Evolutionary conservation across 2,888 invertebrate species (phyloP).

Genomic region (Spatulosminthurus flaviceps): DNA sequence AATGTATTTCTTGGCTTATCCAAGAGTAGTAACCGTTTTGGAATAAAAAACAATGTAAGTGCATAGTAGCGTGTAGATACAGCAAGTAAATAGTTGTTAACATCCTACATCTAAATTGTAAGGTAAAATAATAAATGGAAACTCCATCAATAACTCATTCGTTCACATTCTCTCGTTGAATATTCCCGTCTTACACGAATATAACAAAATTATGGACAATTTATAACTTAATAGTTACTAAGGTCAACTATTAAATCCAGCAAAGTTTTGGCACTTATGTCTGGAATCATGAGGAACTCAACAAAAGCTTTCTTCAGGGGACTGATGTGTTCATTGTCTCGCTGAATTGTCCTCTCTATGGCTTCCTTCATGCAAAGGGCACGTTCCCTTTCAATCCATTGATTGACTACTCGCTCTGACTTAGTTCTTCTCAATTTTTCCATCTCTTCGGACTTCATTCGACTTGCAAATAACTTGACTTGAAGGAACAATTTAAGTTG

Average conservation of each 20-base stretch:
- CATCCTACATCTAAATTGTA: no score
- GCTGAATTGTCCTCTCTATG: conserved; percentile 58
- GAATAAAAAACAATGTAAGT: no score
- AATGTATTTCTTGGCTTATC: no score
- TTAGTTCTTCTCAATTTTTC: conserved; percentile 55
- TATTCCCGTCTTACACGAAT: no score
- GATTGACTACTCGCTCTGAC: conserved; percentile 56
- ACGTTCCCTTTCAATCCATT: conserved; percentile 62
- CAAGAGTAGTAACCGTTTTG: no score
- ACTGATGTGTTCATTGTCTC: conserved; percentile 59
- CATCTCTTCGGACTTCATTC: conserved; percentile 56
- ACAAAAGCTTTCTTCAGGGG: conserved; percentile 61
- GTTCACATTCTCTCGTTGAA: no score
- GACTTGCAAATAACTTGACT: conserved; percentile 59
- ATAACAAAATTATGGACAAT: no score
- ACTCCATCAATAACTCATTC: no score
- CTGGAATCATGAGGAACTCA: conserved; percentile 62
- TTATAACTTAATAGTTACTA: background rate
- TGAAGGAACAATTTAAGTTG: conserved; percentile 61
- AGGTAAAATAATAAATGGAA: no score
- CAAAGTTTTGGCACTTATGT: conserved; percentile 63
- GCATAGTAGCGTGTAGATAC: no score
- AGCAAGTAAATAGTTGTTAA: no score
- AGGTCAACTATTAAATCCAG: conserved; percentile 61
- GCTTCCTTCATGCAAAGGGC: conserved; percentile 63